Base-by-base conservation (phyloP, 2,888 invertebrate genomes). In the Pachymerium ferrugineum region DNA sequence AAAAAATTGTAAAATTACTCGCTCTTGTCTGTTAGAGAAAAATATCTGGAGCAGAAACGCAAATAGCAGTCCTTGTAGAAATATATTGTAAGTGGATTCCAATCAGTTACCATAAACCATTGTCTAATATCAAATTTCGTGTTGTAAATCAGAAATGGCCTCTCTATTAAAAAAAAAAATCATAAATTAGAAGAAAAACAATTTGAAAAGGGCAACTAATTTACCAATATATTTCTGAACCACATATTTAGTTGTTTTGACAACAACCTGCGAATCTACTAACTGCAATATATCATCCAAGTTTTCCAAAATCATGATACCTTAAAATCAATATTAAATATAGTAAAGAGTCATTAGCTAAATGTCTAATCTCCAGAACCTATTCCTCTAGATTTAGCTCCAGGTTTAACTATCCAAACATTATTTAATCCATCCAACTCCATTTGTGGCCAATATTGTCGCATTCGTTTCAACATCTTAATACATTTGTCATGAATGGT, bases 121-220 rank as follows among this genome's bases (percentile, higher is more conserved):
- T 96, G 96, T 4, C 96, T 87, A 78, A 96, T 95, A 83, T 96
- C 96, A 81, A 96, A 96, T 84, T 96, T 96, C 0, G 94, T 94
- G 79, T 91, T 88, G 83, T 94, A 90, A 77, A 96, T 89, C 69
- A 94, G 88, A 73, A 96, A 84, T 0, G 96, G 96, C 75, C 89
- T 88, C 85, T 96, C 95, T 94, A 85, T n/a, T n/a, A n/a, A n/a
- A n/a, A n/a, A n/a, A n/a, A 30, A 22, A 75, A 67, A 62, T 22
- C n/a, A n/a, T n/a, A n/a, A n/a, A 8, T 33, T n/a, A n/a, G n/a
- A n/a, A n/a, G n/a, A n/a, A n/a, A n/a, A n/a, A n/a, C n/a, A n/a
- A n/a, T n/a, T n/a, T n/a, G n/a, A n/a, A 8, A 16, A 54, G 12
- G 8, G 19, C 10, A 69, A 25, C 16, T 10, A 33, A 73, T 78